Conservation (phyloP, 1,140 invertebrate species). For the Leptopilina clavipes region DNA sequence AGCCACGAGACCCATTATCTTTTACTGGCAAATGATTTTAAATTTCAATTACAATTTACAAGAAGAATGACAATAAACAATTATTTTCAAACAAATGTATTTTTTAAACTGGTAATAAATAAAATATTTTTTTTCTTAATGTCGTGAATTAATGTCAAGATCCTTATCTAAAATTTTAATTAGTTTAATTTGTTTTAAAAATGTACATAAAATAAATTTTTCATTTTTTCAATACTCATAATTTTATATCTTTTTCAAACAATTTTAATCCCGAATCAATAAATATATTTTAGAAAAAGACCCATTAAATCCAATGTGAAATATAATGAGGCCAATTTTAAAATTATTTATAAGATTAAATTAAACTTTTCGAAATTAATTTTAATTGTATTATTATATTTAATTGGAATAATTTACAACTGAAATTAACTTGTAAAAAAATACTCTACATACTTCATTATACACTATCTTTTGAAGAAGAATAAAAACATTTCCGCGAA, state of each 20-base stretch:
- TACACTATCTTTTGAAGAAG: too few species aligned
- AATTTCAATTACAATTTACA: slow-evolving; percentile 4
- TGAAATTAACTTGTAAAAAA: too few species aligned
- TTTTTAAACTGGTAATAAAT: too few species aligned
- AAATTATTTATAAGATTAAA: too few species aligned
- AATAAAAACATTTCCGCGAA: too few species aligned
- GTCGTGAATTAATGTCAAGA: not conserved
- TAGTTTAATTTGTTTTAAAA: slow-evolving; percentile 9
- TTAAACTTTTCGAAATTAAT: too few species aligned
- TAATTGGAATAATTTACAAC: too few species aligned
- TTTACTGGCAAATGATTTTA: not conserved
- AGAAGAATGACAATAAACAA: not conserved
- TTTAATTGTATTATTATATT: too few species aligned
- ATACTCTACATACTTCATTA: too few species aligned
- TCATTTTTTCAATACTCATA: not conserved
- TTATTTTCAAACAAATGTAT: not conserved
- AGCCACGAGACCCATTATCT: not conserved
- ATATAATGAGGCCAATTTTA: too few species aligned
- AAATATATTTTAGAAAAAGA: not conserved
- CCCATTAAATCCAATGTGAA: too few species aligned
- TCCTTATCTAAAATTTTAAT: not conserved
- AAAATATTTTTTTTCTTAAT: not conserved
- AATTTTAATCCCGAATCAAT: not conserved
- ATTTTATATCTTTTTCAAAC: not conserved
- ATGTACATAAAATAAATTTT: not conserved